These are phyloP conservation scores for Phymorhynchus buccinoides DNA, from an alignment of 1,140 invertebrate genomes.

Conservation along the genomic window DNA sequence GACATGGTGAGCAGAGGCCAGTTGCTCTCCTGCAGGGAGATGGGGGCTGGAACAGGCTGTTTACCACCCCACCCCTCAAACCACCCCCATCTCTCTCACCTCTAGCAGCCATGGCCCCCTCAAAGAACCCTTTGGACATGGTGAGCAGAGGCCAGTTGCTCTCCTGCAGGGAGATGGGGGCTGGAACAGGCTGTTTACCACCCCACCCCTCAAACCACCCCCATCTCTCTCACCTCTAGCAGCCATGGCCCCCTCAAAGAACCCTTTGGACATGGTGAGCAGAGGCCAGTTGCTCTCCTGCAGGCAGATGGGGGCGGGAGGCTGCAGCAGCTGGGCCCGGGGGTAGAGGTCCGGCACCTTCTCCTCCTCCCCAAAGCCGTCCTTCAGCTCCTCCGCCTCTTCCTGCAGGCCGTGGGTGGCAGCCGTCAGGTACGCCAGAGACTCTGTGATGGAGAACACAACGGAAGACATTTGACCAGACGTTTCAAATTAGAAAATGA, in stretches of 20 bases:
- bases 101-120: too few relatives aligned
- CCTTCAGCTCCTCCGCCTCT: conserved; percentile 83
- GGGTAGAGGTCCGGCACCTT: conserved; percentile 83
- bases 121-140: conserved; percentile 79
- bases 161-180: too few relatives aligned
- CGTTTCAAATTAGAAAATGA: neutral
- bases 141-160: conserved; percentile 96
- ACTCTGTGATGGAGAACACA: too few relatives aligned
- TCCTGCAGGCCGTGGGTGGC: conserved; percentile 92
- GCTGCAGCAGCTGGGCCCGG: conserved; percentile 85
- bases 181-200: neutral
- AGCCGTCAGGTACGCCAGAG: conserved; percentile 93
- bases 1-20: conserved; percentile 97
- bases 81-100: too few relatives aligned
- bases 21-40: conserved; percentile 86
- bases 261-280: conserved; percentile 88
- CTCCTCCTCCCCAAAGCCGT: conserved; percentile 79
- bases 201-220: neutral
- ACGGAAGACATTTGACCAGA: too few relatives aligned
- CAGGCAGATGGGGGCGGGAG: conserved; percentile 89
- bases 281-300: conserved; percentile 94
- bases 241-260: conserved; percentile 84
- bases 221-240: conserved; percentile 55
- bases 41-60: conserved; percentile 89
- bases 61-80: too few relatives aligned